Evolutionary conservation across 1,140 invertebrate genomes (phyloP), one percentile per base, ranked within the genome.

Genomic region (Brevipalpus yothersi): DNA sequence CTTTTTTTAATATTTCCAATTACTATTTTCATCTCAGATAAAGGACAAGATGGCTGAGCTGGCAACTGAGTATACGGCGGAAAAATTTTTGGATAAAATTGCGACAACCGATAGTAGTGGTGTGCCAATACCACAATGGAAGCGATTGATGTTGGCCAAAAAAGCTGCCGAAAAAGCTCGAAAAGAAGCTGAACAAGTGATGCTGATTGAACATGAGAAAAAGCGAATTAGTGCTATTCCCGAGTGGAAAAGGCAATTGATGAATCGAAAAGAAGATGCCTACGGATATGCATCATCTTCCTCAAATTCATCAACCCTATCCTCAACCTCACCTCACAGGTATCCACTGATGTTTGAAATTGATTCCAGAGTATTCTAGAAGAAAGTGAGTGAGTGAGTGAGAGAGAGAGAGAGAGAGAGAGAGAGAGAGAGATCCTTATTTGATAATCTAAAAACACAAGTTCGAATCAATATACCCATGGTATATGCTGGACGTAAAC

Each of bases 131-230:
- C 89, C 89, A 12, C 81, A 81, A 19, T 93, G 90, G 89, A 92
- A 92, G 70, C 72, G 88, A 23, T 87, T 93, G 72, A 90, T 95
- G 84, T 67, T 93, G 68, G 89, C 89, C 0, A 82, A 86, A 66
- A 87, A 92, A 69, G 84, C 86, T 0, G 89, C 89, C 0, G 88
- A 93, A 69, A 81, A 84, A 62, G 89, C 89, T 2, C 80, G 84
- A 61, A 85, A 84, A 68, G 88, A 93, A 66, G 73, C 87, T 56
- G 86, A 91, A 71, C 85, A 87, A 69, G 78, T 84, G 64, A 72
- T 62, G 3, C 58, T 80, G 49, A 75, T 79, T 58, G 85, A 91
- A 66, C 83, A 84, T 2, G 87, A 92, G 71, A 82, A 85, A 63
- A 81, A 84, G 63, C 74, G 86, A 65, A 77, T 88, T 42, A 82